A percentile compares a stretch with the other conserved stretches of the same genome.
These are phyloP conservation scores for Seira musarum DNA, from an alignment of 2,888 invertebrate genomes.

Conservation along the genomic window DNA sequence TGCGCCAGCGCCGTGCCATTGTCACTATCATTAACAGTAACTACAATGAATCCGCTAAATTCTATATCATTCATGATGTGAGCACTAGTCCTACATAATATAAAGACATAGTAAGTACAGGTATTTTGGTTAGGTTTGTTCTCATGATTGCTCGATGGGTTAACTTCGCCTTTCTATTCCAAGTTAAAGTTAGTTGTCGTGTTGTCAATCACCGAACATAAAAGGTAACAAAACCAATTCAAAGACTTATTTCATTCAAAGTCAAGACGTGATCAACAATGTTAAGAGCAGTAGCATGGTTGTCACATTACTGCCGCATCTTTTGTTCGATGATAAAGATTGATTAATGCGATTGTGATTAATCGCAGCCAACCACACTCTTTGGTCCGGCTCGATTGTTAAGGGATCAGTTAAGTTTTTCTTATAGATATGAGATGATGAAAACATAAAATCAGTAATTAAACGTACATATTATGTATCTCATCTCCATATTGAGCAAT, in stretches of 20 bases:
- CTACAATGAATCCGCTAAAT: too few species aligned
- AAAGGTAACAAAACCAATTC: conserved; percentile 1
- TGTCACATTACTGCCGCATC: neutral
- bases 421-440: too few species aligned
- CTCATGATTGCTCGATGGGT: too few species aligned
- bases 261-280: neutral
- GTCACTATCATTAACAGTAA: conserved; percentile 8
- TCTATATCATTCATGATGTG: too few species aligned
- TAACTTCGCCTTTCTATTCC: too few species aligned
- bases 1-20: neutral
- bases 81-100: too few species aligned
- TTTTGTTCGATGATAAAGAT: neutral
- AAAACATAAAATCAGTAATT: too few species aligned
- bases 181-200: neutral
- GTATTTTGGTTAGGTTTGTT: too few species aligned
- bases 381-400: neutral
- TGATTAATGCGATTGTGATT: conserved; percentile 11
- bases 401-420: too few species aligned
- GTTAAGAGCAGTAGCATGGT: neutral
- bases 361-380: neutral
- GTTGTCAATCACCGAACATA: neutral
- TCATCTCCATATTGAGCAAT: neutral
- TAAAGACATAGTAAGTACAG: too few species aligned
- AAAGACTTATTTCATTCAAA: neutral
- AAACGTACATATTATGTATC: too few species aligned